Evolutionary conservation across 2,113 vertebrate species (phyloP).

Genomic region (Sitta europaea): DNA sequence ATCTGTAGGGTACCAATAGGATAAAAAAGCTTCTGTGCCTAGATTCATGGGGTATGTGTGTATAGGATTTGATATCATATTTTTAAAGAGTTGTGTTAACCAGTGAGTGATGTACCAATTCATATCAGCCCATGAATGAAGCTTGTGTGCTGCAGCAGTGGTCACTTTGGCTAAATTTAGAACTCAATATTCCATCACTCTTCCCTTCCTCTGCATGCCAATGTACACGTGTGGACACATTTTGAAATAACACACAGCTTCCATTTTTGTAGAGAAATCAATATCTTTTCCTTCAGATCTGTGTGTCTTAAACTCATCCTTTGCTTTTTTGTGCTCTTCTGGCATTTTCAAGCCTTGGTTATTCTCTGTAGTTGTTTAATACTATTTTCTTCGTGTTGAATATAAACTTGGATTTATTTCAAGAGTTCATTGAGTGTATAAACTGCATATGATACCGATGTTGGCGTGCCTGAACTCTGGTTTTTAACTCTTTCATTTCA

Average conservation of each 20-base stretch:
- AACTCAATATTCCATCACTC: background rate
- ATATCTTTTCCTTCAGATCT: background rate
- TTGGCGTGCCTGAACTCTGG: background rate
- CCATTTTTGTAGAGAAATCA: background rate
- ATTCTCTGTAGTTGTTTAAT: background rate
- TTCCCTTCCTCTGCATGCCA: background rate
- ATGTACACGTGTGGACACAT: background rate
- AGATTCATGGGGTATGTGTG: background rate
- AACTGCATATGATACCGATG: background rate
- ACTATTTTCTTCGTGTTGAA: background rate
- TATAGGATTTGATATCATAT: background rate
- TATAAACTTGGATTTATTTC: background rate
- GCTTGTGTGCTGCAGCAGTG: background rate
- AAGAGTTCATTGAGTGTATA: background rate
- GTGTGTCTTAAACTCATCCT: background rate
- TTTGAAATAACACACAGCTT: background rate
- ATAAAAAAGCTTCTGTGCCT: background rate
- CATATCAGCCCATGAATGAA: background rate
- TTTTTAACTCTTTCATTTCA: background rate
- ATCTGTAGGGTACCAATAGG: rapidly evolving
- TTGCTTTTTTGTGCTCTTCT: background rate
- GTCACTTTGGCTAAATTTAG: background rate
- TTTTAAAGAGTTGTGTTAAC: background rate
- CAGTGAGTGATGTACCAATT: background rate
- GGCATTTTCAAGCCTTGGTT: background rate